A percentile compares a stretch with the other conserved stretches of the same genome.
These are phyloP conservation scores for Condylura cristata DNA, from an alignment of 2,113 vertebrate genomes.

Conservation along the genomic window DNA sequence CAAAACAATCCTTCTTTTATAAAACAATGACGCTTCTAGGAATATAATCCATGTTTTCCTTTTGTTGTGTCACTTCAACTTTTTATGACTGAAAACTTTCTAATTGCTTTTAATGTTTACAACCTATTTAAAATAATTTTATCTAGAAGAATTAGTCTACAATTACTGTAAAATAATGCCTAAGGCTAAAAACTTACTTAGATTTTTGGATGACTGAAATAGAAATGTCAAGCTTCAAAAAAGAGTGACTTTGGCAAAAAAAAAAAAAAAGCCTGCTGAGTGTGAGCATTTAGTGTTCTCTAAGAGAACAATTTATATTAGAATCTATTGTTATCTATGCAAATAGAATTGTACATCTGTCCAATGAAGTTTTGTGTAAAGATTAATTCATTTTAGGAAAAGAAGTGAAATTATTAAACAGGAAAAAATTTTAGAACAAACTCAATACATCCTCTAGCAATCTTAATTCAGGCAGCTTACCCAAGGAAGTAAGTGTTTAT, in stretches of 20 bases:
- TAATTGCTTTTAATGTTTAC: background rate
- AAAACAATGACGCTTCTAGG: background rate
- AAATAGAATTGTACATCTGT: slow-evolving; percentile 22
- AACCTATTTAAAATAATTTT: slow-evolving; percentile 34
- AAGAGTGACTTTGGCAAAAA: background rate
- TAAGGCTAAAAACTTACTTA: background rate
- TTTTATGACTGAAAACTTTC: background rate
- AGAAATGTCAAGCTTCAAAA: slow-evolving; percentile 5
- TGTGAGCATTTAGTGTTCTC: background rate
- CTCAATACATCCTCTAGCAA: background rate
- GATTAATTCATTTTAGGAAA: slow-evolving; percentile 41
- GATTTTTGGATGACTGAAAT: background rate
- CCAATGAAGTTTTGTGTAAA: slow-evolving; percentile 49
- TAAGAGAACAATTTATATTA: background rate
- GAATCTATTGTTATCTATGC: background rate
- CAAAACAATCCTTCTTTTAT: slow-evolving; percentile 7
- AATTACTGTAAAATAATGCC: background rate
- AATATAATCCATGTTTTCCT: background rate
- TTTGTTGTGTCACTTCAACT: background rate
- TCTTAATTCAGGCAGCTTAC: slow-evolving; percentile 9
- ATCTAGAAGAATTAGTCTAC: background rate
- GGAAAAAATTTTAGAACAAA: slow-evolving; percentile 28
- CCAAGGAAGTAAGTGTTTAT: background rate
- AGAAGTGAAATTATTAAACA: slow-evolving; percentile 8
- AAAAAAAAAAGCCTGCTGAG: background rate